A percentile compares a stretch with the other conserved stretches of the same genome.
phyloP scores from a whole-genome alignment of 2,797 vertebrate genomes.

The Antennarius maculatus region DNA sequence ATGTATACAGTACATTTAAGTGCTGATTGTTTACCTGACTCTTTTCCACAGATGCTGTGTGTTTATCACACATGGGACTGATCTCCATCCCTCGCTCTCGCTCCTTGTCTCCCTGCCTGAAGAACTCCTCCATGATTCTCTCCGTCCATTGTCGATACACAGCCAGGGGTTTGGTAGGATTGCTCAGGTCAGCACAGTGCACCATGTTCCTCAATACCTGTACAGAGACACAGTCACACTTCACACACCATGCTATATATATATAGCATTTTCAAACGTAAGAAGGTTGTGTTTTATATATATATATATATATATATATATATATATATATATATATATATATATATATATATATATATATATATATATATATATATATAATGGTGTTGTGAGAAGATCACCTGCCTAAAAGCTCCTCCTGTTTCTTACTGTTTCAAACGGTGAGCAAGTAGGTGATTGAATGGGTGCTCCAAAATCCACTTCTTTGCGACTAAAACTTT shows the following conservation, averaged over 20 bases:
- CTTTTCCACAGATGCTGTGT: slow-evolving; percentile 94
- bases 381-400: background rate
- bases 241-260: background rate
- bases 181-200: slow-evolving; percentile 95
- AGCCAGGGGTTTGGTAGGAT: slow-evolving; percentile 92
- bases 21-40: slow-evolving; percentile 85
- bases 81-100: slow-evolving; percentile 94
- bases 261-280: too few relatives aligned
- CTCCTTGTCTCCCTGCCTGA: slow-evolving; percentile 92
- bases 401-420: background rate
- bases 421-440: background rate
- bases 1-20: background rate
- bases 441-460: background rate
- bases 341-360: too few relatives aligned
- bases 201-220: slow-evolving; percentile 92
- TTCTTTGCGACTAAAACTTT: background rate
- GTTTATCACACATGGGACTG: slow-evolving; percentile 97
- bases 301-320: too few relatives aligned
- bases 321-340: too few relatives aligned
- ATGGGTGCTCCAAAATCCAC: background rate
- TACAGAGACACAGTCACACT: slow-evolving; percentile 27
- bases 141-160: slow-evolving; percentile 96
- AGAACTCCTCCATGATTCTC: slow-evolving; percentile 97
- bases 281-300: too few relatives aligned
- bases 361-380: too few relatives aligned